These are phyloP conservation scores for Scaeva pyrastri DNA, from an alignment of 2,888 invertebrate species.

Conservation along the genomic window DNA sequence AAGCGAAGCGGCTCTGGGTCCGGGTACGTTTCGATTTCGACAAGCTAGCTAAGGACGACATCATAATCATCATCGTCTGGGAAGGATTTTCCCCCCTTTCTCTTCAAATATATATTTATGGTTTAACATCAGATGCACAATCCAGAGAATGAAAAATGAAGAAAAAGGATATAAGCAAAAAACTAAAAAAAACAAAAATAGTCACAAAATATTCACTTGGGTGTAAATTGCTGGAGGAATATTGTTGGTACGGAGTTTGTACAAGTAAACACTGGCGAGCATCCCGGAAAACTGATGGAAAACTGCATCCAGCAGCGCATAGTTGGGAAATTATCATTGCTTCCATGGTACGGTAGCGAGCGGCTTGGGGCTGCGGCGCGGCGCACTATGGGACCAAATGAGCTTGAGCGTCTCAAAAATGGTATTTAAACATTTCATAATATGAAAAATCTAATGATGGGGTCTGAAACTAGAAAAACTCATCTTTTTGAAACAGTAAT, in stretches of 20 bases:
- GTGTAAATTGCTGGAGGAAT: conserved; percentile 55
- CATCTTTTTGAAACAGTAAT: too few species aligned
- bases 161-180: not conserved
- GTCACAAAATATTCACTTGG: conserved; percentile 31
- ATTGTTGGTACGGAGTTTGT: too few species aligned
- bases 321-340: conserved; percentile 17
- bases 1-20: too few species aligned
- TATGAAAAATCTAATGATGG: too few species aligned
- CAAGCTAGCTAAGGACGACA: not conserved
- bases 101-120: not conserved
- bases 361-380: too few species aligned
- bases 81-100: not conserved
- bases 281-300: not conserved
- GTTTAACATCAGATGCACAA: conserved; percentile 16
- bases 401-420: too few species aligned
- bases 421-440: too few species aligned
- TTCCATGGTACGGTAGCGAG: conserved; percentile 1
- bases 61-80: not conserved
- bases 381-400: too few species aligned
- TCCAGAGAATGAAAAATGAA: conserved; percentile 9
- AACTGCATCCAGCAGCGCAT: conserved; percentile 26
- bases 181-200: not conserved
- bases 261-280: conserved; percentile 47
- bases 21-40: not conserved
- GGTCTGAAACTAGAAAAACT: too few species aligned